Conservation (phyloP, 2,888 invertebrate species). For the Petrolisthes manimaculis region DNA sequence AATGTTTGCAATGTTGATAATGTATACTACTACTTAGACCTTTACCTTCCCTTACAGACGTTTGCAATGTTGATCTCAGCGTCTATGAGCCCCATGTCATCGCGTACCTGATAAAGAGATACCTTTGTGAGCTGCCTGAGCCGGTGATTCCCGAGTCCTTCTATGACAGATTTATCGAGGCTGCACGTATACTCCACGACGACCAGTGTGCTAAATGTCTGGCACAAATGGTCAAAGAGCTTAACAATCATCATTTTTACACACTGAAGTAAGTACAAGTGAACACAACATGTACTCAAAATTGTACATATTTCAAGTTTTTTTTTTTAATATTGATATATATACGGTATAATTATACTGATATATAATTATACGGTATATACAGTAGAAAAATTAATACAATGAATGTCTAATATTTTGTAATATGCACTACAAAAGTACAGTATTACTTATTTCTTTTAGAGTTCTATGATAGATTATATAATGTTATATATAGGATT, state of each 20-base stretch:
- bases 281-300: neutral
- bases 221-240: conserved; percentile 57
- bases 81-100: conserved; percentile 74
- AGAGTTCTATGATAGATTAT: too few relatives aligned
- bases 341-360: too few relatives aligned
- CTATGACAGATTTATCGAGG: conserved; percentile 79
- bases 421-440: too few relatives aligned
- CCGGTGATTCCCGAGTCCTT: conserved; percentile 81
- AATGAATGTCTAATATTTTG: too few relatives aligned
- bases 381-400: too few relatives aligned
- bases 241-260: conserved; percentile 57
- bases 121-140: conserved; percentile 80
- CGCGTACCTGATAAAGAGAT: conserved; percentile 79
- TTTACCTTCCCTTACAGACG: conserved; percentile 60
- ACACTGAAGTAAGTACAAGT: conserved; percentile 59
- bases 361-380: too few relatives aligned
- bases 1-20: too few relatives aligned
- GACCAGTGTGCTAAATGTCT: conserved; percentile 64
- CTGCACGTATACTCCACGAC: conserved; percentile 68
- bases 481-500: too few relatives aligned
- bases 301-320: neutral
- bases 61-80: conserved; percentile 70
- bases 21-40: too few relatives aligned
- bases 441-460: too few relatives aligned
- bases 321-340: neutral